These are phyloP conservation scores for Myxocyprinus asiaticus DNA, from an alignment of 2,113 vertebrate genomes.

Conservation along the genomic window DNA sequence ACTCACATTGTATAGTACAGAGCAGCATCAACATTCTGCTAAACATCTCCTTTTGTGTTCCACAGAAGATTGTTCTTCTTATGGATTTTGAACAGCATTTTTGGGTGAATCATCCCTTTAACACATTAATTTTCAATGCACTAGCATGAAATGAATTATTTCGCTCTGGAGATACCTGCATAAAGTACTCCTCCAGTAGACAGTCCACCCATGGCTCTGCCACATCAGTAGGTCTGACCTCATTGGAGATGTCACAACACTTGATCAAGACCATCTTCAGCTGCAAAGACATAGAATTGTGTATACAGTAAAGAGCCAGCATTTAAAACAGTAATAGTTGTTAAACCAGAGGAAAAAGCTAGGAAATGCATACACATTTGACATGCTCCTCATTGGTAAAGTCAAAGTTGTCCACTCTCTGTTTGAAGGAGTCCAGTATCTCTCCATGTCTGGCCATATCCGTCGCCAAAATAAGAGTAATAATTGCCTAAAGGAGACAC, in stretches of 20 bases:
- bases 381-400: slow-evolving; percentile 91
- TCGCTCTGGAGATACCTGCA: slow-evolving; percentile 81
- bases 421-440: slow-evolving; percentile 93
- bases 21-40: too few relatives aligned
- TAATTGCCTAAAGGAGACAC: slow-evolving; percentile 81
- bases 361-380: slow-evolving; percentile 80
- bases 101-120: too few relatives aligned
- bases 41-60: too few relatives aligned
- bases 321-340: not conserved
- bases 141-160: not conserved
- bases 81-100: too few relatives aligned
- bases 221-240: slow-evolving; percentile 92
- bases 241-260: slow-evolving; percentile 98
- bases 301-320: not conserved
- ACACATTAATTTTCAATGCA: not conserved
- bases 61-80: too few relatives aligned
- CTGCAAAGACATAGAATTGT: slow-evolving; percentile 66
- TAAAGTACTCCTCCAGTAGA: slow-evolving; percentile 95
- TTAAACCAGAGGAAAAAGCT: not conserved
- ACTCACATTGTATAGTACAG: too few relatives aligned
- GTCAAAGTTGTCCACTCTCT: slow-evolving; percentile 90
- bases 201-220: slow-evolving; percentile 97
- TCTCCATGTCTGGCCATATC: slow-evolving; percentile 96
- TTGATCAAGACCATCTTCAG: slow-evolving; percentile 98
- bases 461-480: slow-evolving; percentile 92